Conservation (phyloP, 2,888 invertebrate genomes). For the Volucella zonaria region DNA sequence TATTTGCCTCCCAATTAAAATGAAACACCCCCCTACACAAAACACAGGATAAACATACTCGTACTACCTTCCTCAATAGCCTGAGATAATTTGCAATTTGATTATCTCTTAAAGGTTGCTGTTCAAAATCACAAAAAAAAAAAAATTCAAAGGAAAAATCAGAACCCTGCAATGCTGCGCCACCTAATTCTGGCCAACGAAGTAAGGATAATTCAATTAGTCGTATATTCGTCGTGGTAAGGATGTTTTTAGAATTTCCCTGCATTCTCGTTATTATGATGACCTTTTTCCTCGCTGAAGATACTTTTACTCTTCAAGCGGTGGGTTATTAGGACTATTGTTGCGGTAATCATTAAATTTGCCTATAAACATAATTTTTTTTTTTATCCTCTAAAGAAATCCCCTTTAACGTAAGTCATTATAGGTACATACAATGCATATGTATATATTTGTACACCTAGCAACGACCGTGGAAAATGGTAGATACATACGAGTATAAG, state of each 20-base stretch:
- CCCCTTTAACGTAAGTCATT: constrained; percentile 36
- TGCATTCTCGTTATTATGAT: constrained; percentile 28
- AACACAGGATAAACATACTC: constrained; percentile 60
- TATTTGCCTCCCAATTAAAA: constrained; percentile 66
- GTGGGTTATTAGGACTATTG: constrained; percentile 61
- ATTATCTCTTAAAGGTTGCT: constrained; percentile 61
- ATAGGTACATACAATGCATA: background rate
- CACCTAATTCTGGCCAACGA: constrained; percentile 67
- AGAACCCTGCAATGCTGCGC: constrained; percentile 52
- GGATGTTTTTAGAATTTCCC: constrained; percentile 23
- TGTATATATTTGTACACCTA: too few relatives aligned
- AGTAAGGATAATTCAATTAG: constrained; percentile 71
- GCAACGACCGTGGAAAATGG: background rate
- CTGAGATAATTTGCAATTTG: constrained; percentile 72
- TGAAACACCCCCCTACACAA: constrained; percentile 41
- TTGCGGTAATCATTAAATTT: constrained; percentile 33
- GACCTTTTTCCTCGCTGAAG: constrained; percentile 52
- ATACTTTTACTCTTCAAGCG: constrained; percentile 44
- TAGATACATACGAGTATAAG: constrained; percentile 18
- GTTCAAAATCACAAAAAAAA: background rate
- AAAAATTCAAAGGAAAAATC: background rate
- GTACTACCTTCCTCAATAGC: constrained; percentile 43
- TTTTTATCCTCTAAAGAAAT: background rate
- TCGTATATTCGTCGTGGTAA: constrained; percentile 38
- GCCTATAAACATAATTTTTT: background rate